These are phyloP conservation scores for Amblyjoppa proteus DNA, from an alignment of 2,888 invertebrate species.

Conservation along the genomic window DNA sequence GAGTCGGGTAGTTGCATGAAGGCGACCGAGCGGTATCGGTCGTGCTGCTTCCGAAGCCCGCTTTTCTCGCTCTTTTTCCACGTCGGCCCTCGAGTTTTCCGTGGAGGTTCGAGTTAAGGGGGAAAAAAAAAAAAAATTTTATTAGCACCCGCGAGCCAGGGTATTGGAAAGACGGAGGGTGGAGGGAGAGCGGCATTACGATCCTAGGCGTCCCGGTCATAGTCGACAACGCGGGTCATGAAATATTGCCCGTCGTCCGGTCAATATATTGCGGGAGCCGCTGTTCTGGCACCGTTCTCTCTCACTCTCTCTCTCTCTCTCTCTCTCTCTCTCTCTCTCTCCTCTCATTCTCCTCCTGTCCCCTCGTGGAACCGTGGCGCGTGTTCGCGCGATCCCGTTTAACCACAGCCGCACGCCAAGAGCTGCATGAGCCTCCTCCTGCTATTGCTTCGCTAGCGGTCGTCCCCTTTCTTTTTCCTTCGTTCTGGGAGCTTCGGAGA, in stretches of 20 bases:
- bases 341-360: not conserved
- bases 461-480: not conserved
- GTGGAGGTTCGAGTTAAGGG: slow-evolving; percentile 38
- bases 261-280: slow-evolving; percentile 76
- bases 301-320: not conserved
- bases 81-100: slow-evolving; percentile 56
- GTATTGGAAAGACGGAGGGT: slow-evolving; percentile 3
- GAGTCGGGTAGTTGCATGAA: slow-evolving; percentile 64
- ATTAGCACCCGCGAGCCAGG: slow-evolving; percentile 50
- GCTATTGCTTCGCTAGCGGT: not conserved
- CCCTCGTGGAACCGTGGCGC: slow-evolving; percentile 52
- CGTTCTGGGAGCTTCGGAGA: slow-evolving; percentile 29
- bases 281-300: slow-evolving; percentile 36
- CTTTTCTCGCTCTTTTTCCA: slow-evolving; percentile 47
- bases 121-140: slow-evolving; percentile 46
- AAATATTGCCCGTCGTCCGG: slow-evolving; percentile 73
- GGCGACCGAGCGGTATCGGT: slow-evolving; percentile 33
- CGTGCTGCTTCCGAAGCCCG: not conserved
- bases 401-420: slow-evolving; percentile 66
- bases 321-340: not conserved
- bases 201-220: slow-evolving; percentile 67
- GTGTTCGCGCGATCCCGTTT: slow-evolving; percentile 71
- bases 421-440: slow-evolving; percentile 57
- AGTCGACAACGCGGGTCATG: slow-evolving; percentile 71
- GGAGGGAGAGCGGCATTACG: slow-evolving; percentile 58